Percentiles rank a stretch among this genome's conserved stretches.
Evolutionary conservation across 2,113 vertebrate species (phyloP).

Genomic region (Dryoscopus gambensis): DNA sequence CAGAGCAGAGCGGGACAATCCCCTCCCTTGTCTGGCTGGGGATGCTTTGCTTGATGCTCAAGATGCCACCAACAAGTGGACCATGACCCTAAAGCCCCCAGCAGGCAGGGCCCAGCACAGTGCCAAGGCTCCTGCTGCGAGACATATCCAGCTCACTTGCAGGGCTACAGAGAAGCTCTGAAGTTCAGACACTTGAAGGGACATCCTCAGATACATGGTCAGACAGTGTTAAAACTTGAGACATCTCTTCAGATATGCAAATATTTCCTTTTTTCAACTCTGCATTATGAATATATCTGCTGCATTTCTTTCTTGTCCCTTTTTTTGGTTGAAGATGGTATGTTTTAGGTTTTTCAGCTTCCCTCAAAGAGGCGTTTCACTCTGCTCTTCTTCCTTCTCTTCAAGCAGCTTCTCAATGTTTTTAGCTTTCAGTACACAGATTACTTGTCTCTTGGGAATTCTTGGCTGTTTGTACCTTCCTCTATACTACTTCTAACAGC

Average conservation of each 20-base stretch:
- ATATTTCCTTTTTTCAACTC: neutral
- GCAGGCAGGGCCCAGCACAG: neutral
- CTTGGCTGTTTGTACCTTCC: constrained; percentile 44
- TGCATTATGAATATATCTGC: constrained; percentile 45
- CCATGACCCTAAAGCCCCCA: neutral
- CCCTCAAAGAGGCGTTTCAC: constrained; percentile 27
- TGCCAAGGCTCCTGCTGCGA: neutral
- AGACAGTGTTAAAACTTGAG: neutral
- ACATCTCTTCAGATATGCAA: neutral
- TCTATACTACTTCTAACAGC: constrained; percentile 61
- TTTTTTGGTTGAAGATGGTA: constrained; percentile 45
- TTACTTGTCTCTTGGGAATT: constrained; percentile 47
- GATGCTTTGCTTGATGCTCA: neutral
- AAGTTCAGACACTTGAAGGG: neutral
- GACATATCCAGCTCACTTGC: neutral
- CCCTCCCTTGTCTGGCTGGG: neutral
- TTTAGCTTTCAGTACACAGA: constrained; percentile 48
- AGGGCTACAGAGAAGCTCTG: neutral
- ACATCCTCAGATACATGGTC: neutral
- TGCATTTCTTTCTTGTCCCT: constrained; percentile 59
- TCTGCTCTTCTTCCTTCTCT: constrained; percentile 55
- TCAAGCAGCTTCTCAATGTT: constrained; percentile 67
- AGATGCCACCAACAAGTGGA: neutral
- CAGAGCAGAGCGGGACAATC: neutral
- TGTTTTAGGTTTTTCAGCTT: constrained; percentile 60